Evolutionary conservation across 2,113 vertebrate species (phyloP).

Genomic region (Australoheros scitulus): DNA sequence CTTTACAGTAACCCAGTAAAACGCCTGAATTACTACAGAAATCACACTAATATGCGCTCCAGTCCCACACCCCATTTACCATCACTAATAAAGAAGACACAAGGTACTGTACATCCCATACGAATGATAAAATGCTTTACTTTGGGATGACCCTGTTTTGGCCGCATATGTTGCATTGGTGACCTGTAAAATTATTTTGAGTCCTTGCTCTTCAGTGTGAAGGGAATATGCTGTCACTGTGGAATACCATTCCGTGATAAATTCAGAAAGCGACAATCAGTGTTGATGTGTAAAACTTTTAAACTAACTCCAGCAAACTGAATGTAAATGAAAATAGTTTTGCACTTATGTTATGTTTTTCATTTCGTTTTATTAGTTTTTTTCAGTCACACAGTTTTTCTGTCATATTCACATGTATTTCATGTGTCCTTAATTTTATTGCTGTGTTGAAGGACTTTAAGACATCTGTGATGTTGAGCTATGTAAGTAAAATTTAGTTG

Average conservation of each 20-base stretch:
- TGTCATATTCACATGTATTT: too few species aligned
- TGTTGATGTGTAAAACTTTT: not conserved
- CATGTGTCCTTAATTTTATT: too few species aligned
- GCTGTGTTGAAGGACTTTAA: too few species aligned
- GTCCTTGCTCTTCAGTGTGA: not conserved
- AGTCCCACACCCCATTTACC: not conserved
- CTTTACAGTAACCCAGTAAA: not conserved
- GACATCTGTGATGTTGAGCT: too few species aligned
- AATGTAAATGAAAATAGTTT: not conserved
- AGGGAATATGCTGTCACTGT: not conserved
- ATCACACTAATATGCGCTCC: not conserved
- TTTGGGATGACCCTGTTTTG: not conserved
- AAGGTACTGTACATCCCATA: not conserved
- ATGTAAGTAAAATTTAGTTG: too few species aligned
- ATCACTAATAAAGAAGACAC: not conserved
- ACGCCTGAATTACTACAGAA: not conserved
- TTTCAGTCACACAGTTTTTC: too few species aligned
- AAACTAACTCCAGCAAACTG: not conserved
- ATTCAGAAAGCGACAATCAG: not conserved
- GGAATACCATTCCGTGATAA: not conserved
- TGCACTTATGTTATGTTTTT: too few species aligned
- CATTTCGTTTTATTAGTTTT: too few species aligned
- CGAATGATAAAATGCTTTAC: not conserved
- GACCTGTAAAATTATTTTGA: not conserved
- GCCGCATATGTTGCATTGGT: not conserved